These are phyloP conservation scores for Lasius fuliginosus DNA, from an alignment of 2,888 invertebrate genomes.

Conservation along the genomic window DNA sequence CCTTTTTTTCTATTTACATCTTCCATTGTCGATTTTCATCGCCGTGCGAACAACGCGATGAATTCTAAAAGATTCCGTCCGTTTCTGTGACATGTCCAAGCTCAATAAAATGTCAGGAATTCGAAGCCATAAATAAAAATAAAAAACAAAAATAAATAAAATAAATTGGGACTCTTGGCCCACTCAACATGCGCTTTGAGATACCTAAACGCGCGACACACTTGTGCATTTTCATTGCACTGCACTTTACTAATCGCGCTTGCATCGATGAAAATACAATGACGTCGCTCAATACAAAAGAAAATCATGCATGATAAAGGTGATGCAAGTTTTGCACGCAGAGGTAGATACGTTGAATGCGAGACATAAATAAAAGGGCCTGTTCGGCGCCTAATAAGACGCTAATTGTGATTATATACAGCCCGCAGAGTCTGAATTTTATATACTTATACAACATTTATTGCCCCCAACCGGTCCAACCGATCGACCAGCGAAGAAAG, in stretches of 20 bases:
- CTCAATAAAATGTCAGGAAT: constrained; percentile 1
- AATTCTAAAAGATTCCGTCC: constrained; percentile 18
- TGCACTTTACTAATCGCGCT: constrained; percentile 10
- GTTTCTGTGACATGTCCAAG: not conserved
- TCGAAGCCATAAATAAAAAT: constrained; percentile 1
- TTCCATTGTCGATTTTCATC: constrained; percentile 33
- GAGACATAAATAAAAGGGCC: constrained; percentile 74
- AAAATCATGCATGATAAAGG: constrained; percentile 63
- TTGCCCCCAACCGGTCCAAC: constrained; percentile 55
- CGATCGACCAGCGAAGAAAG: constrained; percentile 68
- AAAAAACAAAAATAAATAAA: not conserved
- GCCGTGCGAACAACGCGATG: constrained; percentile 24
- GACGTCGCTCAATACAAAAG: not conserved
- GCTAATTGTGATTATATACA: constrained; percentile 80
- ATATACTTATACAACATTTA: constrained; percentile 78
- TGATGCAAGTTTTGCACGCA: constrained; percentile 74
- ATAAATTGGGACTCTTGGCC: not conserved
- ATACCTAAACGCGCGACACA: not conserved
- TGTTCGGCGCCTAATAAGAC: constrained; percentile 75
- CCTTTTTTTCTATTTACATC: not conserved
- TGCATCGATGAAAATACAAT: not conserved
- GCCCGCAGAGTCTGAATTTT: constrained; percentile 72
- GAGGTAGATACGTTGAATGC: constrained; percentile 71
- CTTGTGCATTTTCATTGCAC: not conserved
- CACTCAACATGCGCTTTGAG: not conserved